phyloP scores from a whole-genome alignment of 2,113 vertebrate genomes.

The Syrmaticus mikado region DNA sequence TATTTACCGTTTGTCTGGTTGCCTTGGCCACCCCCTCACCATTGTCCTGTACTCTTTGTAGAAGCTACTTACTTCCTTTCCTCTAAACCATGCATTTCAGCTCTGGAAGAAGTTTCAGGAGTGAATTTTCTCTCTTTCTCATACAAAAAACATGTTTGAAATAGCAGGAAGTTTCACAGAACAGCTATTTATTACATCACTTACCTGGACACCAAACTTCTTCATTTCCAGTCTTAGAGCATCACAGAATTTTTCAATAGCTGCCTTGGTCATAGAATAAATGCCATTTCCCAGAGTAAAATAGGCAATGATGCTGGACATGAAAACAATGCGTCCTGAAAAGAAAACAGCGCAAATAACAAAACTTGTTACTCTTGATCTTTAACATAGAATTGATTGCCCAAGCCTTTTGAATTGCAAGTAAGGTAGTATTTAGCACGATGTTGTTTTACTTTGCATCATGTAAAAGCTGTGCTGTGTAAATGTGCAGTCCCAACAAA shows the following conservation, averaged over 20 bases:
- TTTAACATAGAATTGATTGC: neutral
- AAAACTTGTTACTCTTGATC: neutral
- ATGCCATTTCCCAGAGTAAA: slow-evolving; percentile 80
- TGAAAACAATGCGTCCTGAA: slow-evolving; percentile 82
- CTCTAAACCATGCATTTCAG: neutral
- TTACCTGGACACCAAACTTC: slow-evolving; percentile 82
- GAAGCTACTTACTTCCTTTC: neutral
- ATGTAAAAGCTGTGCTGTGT: neutral
- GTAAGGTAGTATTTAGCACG: neutral
- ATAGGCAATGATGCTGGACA: slow-evolving; percentile 82
- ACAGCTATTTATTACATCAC: neutral
- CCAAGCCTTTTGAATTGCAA: neutral
- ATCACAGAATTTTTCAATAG: slow-evolving; percentile 85
- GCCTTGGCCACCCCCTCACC: neutral
- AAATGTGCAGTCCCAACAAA: neutral
- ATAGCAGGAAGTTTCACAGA: neutral
- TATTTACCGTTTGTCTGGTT: neutral
- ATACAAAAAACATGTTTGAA: neutral
- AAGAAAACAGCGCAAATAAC: neutral
- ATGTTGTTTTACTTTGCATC: neutral
- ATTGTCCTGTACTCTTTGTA: neutral
- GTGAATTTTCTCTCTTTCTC: neutral
- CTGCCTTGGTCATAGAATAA: slow-evolving; percentile 84
- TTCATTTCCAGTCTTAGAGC: slow-evolving; percentile 83
- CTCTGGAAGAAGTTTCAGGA: neutral